phyloP scores from a whole-genome alignment of 2,113 vertebrate genomes.

The Podocnemis expansa region DNA sequence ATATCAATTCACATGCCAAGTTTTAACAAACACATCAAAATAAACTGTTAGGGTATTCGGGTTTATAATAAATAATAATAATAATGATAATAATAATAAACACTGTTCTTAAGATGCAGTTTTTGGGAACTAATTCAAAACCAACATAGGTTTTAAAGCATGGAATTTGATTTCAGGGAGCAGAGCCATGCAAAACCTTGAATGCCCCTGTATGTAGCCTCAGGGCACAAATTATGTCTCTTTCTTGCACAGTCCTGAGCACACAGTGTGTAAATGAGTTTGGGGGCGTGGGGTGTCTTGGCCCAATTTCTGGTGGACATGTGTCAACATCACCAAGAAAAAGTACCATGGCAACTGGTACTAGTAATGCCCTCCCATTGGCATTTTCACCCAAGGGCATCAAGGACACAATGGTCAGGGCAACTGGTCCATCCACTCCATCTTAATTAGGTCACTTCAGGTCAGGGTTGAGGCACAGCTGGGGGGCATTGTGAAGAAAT shows the following conservation, averaged over 20 bases:
- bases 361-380: not conserved
- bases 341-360: not conserved
- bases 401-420: not conserved
- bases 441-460: not conserved
- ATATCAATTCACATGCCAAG: fast-evolving
- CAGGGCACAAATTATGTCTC: not conserved
- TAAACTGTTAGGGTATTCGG: not conserved
- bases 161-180: not conserved
- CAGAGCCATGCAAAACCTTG: not conserved
- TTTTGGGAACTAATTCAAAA: not conserved
- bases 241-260: not conserved
- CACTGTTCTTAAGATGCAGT: fast-evolving
- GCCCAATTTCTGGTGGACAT: not conserved
- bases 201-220: not conserved
- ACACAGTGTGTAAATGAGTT: not conserved
- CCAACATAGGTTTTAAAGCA: not conserved
- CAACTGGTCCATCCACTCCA: not conserved
- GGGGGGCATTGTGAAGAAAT: not conserved
- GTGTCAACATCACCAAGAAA: not conserved
- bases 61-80: fast-evolving
- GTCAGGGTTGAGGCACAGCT: not conserved
- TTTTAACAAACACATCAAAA: not conserved
- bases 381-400: not conserved
- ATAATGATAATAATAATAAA: not conserved
- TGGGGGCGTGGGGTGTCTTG: not conserved